Evolutionary conservation across 2,888 invertebrate species (phyloP).

Genomic region (Halictus quadricinctus): DNA sequence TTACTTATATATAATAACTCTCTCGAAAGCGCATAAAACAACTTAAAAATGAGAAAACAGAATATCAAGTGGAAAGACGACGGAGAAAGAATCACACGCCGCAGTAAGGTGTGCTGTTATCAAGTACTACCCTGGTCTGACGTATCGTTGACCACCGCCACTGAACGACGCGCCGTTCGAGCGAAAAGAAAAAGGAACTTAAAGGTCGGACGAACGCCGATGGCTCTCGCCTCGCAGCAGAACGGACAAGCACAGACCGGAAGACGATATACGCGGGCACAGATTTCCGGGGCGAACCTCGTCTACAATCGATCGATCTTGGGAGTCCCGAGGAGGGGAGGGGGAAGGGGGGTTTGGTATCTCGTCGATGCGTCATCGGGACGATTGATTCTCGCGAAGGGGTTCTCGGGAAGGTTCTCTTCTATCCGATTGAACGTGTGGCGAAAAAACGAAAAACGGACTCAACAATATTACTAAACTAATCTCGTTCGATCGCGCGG

Average conservation of each 20-base stretch:
- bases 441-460: not conserved
- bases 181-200: constrained; percentile 38
- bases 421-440: not conserved
- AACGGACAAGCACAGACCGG: not conserved
- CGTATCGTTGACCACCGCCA: constrained; percentile 39
- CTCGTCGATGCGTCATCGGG: constrained; percentile 20
- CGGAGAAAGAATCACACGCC: constrained; percentile 19
- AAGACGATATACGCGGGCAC: constrained; percentile 9
- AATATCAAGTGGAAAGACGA: constrained; percentile 39
- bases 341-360: not conserved
- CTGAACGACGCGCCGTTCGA: constrained; percentile 26
- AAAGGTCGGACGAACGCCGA: constrained; percentile 23
- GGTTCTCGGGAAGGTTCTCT: not conserved
- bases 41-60: constrained; percentile 43
- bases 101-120: not conserved
- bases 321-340: no score
- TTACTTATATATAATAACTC: constrained; percentile 54
- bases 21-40: constrained; percentile 46
- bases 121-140: constrained; percentile 18
- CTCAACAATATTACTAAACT: not conserved
- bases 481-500: not conserved
- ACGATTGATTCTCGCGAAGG: not conserved
- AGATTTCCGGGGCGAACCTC: not conserved
- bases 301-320: constrained; percentile 15
- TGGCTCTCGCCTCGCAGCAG: constrained; percentile 18